Conservation (phyloP, 2,113 vertebrate genomes). For the Pelodiscus sinensis region DNA sequence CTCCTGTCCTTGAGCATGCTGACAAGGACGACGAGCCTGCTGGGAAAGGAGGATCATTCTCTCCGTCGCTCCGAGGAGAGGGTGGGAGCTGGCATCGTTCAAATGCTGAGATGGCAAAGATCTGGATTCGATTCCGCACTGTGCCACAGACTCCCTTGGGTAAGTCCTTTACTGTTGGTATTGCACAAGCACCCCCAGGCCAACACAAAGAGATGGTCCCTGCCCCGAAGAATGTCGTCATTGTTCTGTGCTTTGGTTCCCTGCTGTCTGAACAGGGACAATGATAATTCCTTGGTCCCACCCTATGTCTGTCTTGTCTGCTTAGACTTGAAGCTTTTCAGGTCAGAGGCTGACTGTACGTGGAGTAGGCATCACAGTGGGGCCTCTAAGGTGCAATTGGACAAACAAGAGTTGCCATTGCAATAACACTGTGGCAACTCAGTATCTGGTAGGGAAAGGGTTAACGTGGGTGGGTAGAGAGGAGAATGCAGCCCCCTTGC, state of each 20-base stretch:
- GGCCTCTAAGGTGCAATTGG: neutral
- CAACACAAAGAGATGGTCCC: neutral
- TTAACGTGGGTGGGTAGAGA: fast-evolving
- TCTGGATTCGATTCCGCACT: no score
- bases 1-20: neutral
- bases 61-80: neutral
- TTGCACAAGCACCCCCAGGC: neutral
- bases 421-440: fast-evolving
- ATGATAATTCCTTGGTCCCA: neutral
- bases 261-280: neutral
- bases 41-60: neutral
- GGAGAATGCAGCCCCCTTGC: neutral
- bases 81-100: neutral
- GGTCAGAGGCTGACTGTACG: neutral
- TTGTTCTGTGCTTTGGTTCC: neutral
- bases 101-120: neutral
- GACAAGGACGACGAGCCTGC: neutral
- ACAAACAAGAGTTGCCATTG: fast-evolving
- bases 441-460: neutral
- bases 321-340: neutral
- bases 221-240: neutral
- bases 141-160: fast-evolving
- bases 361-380: no score
- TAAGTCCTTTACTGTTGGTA: fast-evolving
- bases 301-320: neutral